Conservation (phyloP, 2,113 vertebrate genomes). For the Lagopus leucura region DNA sequence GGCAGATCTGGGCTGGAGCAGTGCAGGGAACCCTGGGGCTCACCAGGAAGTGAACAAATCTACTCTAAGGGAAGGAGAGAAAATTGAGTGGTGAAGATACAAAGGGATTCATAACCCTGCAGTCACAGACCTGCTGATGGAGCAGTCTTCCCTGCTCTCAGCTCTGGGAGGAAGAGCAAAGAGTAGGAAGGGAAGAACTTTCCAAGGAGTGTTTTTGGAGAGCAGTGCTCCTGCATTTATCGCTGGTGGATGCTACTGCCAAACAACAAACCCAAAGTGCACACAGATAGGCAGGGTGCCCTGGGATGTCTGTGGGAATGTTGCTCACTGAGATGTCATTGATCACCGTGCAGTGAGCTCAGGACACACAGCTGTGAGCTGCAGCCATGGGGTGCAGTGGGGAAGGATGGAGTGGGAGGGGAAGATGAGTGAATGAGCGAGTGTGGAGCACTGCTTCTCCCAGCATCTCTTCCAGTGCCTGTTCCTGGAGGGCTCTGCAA, state of each 20-base stretch:
- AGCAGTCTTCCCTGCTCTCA: background rate
- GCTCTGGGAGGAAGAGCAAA: background rate
- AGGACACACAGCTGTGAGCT: background rate
- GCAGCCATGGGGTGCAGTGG: background rate
- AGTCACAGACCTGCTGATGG: background rate
- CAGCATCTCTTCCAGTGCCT: background rate
- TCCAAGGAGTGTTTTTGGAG: background rate
- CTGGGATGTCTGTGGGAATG: background rate
- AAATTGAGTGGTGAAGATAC: accelerated
- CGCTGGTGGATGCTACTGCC: background rate
- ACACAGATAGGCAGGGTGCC: conserved; percentile 14
- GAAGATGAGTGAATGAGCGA: background rate
- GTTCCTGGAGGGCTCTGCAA: background rate
- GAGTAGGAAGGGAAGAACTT: background rate
- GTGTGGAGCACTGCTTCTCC: conserved; percentile 13
- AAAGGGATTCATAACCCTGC: background rate
- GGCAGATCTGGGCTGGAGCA: background rate
- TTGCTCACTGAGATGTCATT: background rate
- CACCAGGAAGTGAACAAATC: background rate
- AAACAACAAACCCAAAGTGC: background rate
- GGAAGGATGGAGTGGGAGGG: background rate
- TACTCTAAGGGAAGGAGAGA: background rate
- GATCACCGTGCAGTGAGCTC: background rate
- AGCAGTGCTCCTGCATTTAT: background rate
- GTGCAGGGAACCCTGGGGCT: background rate